Percentiles rank a stretch among this genome's conserved stretches.
Evolutionary conservation across 2,797 vertebrate species (phyloP).

Genomic region (Carduelis carduelis): DNA sequence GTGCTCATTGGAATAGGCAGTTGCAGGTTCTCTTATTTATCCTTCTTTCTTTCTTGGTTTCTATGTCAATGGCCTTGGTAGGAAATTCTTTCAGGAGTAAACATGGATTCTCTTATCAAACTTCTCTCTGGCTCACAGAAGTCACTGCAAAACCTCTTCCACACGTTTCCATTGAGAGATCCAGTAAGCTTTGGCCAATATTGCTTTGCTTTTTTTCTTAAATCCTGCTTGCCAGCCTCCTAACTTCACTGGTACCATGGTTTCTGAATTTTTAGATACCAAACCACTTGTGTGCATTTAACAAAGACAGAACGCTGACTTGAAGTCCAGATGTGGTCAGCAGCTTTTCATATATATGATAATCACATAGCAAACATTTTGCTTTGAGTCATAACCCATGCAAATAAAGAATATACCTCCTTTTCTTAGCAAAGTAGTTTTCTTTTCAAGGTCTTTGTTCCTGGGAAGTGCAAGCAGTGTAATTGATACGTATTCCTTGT

Average conservation of each 20-base stretch:
- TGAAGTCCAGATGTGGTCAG: not conserved
- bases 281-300: not conserved
- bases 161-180: not conserved
- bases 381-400: not conserved
- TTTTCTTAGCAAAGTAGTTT: not conserved
- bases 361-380: not conserved
- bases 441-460: not conserved
- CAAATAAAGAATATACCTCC: not conserved
- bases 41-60: not conserved
- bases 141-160: not conserved
- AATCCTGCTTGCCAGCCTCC: not conserved
- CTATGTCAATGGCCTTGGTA: not conserved
- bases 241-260: no score
- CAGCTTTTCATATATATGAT: not conserved
- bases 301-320: accelerated
- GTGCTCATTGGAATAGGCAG: not conserved
- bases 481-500: not conserved
- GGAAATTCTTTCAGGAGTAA: not conserved
- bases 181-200: not conserved
- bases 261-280: not conserved
- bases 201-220: not conserved
- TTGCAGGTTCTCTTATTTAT: not conserved
- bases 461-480: not conserved
- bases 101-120: not conserved
- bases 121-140: not conserved